Evolutionary conservation across 2,797 vertebrate genomes (phyloP).

Genomic region (Acrocephalus scirpaceus): DNA sequence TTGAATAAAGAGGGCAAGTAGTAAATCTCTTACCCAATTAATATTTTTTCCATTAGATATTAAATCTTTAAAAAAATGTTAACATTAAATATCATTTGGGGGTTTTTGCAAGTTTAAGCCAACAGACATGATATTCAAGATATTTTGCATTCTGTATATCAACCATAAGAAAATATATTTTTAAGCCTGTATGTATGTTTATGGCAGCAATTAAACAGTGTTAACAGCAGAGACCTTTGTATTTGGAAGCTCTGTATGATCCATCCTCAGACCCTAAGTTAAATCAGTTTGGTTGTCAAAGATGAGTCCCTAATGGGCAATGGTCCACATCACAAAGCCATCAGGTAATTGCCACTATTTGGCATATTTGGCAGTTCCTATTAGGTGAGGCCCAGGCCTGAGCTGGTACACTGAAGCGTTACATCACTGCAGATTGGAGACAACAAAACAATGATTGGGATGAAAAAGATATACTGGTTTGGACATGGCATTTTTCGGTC

Average conservation of each 20-base stretch:
- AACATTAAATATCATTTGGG: not conserved
- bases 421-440: not conserved
- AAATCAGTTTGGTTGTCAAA: slow-evolving; percentile 45
- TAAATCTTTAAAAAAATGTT: not conserved
- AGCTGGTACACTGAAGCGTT: slow-evolving; percentile 8
- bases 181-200: not conserved
- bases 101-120: not conserved
- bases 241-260: not conserved
- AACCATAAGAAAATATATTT: not conserved
- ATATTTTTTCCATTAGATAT: not conserved
- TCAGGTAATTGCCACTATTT: slow-evolving; percentile 38
- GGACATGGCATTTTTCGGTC: not conserved
- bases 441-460: not conserved
- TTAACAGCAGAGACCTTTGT: slow-evolving; percentile 8
- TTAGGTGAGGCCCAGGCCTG: not conserved
- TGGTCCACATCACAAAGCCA: slow-evolving; percentile 43
- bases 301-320: slow-evolving; percentile 7
- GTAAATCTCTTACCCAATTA: not conserved
- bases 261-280: not conserved
- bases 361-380: slow-evolving; percentile 47
- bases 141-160: not conserved
- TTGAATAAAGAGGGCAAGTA: not conserved
- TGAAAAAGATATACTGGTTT: not conserved
- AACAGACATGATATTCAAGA: not conserved
- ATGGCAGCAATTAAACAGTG: not conserved